phyloP scores from a whole-genome alignment of 35 echinoderm and acorn worm genomes.

The Apostichopus californicus region DNA sequence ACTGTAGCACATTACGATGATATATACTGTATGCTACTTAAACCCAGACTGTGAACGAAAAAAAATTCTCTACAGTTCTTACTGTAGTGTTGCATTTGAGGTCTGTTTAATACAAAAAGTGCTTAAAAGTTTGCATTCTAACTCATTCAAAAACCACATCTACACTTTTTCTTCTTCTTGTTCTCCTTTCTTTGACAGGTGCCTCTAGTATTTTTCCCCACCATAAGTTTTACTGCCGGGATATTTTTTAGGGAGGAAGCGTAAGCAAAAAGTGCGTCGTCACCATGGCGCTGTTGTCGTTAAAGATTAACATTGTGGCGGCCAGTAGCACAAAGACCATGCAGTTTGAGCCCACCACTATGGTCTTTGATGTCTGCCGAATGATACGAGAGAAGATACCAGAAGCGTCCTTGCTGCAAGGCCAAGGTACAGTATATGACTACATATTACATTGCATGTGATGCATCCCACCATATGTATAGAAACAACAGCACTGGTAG shows the following conservation, averaged over 20 bases:
- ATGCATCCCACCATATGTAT: too few relatives aligned
- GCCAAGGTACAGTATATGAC: constrained; percentile 67
- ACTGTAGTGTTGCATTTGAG: too few relatives aligned
- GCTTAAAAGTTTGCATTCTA: too few relatives aligned
- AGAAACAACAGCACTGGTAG: too few relatives aligned
- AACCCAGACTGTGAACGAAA: too few relatives aligned
- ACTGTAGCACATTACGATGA: too few relatives aligned
- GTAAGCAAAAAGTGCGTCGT: constrained; percentile 14
- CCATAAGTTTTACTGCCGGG: constrained; percentile 6
- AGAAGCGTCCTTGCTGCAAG: constrained; percentile 61
- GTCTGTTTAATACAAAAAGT: too few relatives aligned
- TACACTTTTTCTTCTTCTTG: background rate
- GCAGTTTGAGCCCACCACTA: constrained; percentile 83
- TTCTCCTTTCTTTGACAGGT: constrained; percentile 7
- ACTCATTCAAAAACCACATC: too few relatives aligned
- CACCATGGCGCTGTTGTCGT: constrained; percentile 83
- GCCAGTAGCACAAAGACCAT: constrained; percentile 93
- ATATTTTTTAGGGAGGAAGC: constrained; percentile 1
- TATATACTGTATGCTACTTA: too few relatives aligned
- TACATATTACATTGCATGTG: too few relatives aligned
- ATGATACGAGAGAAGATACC: constrained; percentile 89
- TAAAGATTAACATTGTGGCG: constrained; percentile 92
- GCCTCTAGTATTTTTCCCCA: background rate
- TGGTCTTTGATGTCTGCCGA: constrained; percentile 88
- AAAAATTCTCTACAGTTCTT: too few relatives aligned